A percentile compares a stretch with the other conserved stretches of the same genome.
Conservation (phyloP, 2,888 invertebrate genomes). For the Ischnus inquisitorius region DNA sequence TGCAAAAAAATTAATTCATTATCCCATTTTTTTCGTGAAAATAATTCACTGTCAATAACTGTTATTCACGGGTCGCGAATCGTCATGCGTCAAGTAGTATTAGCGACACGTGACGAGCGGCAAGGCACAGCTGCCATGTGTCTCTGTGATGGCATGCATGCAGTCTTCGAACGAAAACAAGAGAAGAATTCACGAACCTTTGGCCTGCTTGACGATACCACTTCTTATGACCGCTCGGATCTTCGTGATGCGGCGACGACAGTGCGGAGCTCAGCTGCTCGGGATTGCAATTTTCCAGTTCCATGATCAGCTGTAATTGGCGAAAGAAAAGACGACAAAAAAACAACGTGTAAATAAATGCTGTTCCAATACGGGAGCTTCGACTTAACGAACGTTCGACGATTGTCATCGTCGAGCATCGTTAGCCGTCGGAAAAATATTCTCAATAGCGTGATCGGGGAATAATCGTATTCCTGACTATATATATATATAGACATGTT, state of each 20-base stretch:
- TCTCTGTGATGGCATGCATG: neutral
- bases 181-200: slow-evolving; percentile 84
- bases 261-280: slow-evolving; percentile 69
- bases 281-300: slow-evolving; percentile 78
- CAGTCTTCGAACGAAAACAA: slow-evolving; percentile 18
- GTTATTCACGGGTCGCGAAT: neutral
- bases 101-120: slow-evolving; percentile 3
- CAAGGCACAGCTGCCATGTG: neutral
- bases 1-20: neutral
- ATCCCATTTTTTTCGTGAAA: neutral
- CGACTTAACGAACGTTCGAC: neutral
- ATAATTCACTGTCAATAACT: neutral
- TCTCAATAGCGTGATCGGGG: neutral
- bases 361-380: neutral
- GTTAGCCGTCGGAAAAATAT: neutral
- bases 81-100: neutral
- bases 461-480: slow-evolving; percentile 34
- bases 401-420: neutral
- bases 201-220: slow-evolving; percentile 87
- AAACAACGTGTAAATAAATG: slow-evolving; percentile 24
- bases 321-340: slow-evolving; percentile 31
- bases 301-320: slow-evolving; percentile 78
- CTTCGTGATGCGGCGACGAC: slow-evolving; percentile 78
- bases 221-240: slow-evolving; percentile 85
- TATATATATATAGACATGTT: neutral